A percentile compares a stretch with the other conserved stretches of the same genome.
Conservation (phyloP, 2,888 invertebrate species). For the Agonopterix alstromeriana region DNA sequence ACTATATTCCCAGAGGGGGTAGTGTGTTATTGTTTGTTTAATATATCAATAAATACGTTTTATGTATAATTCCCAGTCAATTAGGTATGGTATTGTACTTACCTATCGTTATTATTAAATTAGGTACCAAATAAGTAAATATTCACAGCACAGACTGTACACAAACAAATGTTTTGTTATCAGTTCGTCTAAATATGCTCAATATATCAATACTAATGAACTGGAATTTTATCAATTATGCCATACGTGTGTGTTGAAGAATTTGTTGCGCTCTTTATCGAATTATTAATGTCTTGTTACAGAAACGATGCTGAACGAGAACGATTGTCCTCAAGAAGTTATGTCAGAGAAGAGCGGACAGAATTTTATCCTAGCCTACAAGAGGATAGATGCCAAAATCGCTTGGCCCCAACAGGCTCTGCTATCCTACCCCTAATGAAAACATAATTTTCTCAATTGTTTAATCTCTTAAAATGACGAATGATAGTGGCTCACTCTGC, state of each 20-base stretch:
- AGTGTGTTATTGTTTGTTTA: too few relatives aligned
- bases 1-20: too few relatives aligned
- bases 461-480: background rate
- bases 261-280: too few relatives aligned
- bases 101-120: too few relatives aligned
- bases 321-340: constrained; percentile 93
- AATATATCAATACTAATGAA: background rate
- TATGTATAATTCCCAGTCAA: too few relatives aligned
- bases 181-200: background rate
- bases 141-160: background rate
- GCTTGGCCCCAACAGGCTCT: constrained; percentile 90
- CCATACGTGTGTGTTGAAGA: too few relatives aligned
- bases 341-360: constrained; percentile 83
- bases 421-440: constrained; percentile 48
- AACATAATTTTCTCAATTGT: background rate
- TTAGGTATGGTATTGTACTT: too few relatives aligned
- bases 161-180: background rate
- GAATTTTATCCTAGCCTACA: constrained; percentile 95
- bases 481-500: background rate
- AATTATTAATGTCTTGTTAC: constrained; percentile 33
- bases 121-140: background rate
- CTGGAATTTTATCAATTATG: too few relatives aligned
- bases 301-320: constrained; percentile 93
- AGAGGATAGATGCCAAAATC: constrained; percentile 96
- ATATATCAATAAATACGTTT: too few relatives aligned